Evolutionary conservation across 2,797 vertebrate species (phyloP).

Genomic region (Craterocephalus amniculus): DNA sequence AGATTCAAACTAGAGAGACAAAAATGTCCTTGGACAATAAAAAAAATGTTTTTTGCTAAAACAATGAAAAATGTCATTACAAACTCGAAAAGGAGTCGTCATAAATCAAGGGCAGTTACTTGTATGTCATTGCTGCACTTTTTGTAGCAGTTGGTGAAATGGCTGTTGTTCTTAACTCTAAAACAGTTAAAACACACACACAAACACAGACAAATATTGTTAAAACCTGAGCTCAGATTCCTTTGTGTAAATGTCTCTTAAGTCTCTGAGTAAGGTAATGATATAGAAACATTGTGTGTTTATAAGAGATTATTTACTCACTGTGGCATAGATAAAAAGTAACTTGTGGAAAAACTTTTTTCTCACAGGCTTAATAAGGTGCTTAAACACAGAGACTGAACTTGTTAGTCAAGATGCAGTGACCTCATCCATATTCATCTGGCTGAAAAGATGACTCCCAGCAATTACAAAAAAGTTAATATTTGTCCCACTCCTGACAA

Average conservation of each 20-base stretch:
- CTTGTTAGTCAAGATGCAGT: conserved; percentile 42
- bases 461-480: conserved; percentile 49
- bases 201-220: background rate
- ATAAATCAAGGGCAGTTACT: background rate
- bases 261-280: background rate
- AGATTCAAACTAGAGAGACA: too few relatives aligned
- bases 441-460: conserved; percentile 37
- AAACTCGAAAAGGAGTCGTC: background rate
- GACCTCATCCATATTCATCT: conserved; percentile 66
- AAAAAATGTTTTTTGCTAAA: background rate
- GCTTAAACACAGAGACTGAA: conserved; percentile 31
- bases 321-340: too few relatives aligned
- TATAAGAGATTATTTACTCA: background rate
- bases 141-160: too few relatives aligned
- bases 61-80: background rate
- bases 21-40: too few relatives aligned
- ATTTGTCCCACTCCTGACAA: conserved; percentile 46
- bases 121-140: background rate
- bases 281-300: background rate
- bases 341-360: too few relatives aligned
- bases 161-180: too few relatives aligned
- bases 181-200: background rate
- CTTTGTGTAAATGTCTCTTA: background rate
- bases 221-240: background rate
- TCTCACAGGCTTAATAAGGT: background rate